Evolutionary conservation across 2,888 invertebrate species (phyloP).

Genomic region (Sturmia bella): DNA sequence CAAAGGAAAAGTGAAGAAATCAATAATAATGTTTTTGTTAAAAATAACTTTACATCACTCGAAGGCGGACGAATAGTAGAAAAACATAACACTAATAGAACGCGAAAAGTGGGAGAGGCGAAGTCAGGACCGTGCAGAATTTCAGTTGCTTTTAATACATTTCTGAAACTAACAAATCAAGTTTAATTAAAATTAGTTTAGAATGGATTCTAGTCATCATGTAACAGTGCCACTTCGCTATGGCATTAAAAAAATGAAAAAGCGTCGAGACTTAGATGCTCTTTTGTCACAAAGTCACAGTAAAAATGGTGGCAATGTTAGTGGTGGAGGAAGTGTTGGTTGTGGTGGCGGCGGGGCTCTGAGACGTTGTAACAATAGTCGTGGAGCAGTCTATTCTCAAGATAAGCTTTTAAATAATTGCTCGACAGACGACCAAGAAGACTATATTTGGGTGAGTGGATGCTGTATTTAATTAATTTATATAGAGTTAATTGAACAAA

Average conservation of each 20-base stretch:
- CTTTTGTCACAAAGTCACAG: slow-evolving; percentile 83
- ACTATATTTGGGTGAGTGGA: slow-evolving; percentile 81
- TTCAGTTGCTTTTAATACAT: slow-evolving; percentile 34
- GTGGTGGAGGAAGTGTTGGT: slow-evolving; percentile 41
- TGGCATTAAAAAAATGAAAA: slow-evolving; percentile 88
- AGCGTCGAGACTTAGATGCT: slow-evolving; percentile 89
- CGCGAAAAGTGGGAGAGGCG: slow-evolving; percentile 18
- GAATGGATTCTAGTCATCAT: slow-evolving; percentile 85
- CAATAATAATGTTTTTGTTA: slow-evolving; percentile 68
- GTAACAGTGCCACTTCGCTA: slow-evolving; percentile 85
- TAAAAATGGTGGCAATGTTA: slow-evolving; percentile 76
- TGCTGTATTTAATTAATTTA: background rate
- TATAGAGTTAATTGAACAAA: background rate
- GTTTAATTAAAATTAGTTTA: slow-evolving; percentile 55
- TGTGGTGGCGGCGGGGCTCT: slow-evolving; percentile 64
- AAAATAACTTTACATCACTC: slow-evolving; percentile 69
- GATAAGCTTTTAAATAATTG: slow-evolving; percentile 85
- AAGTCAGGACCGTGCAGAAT: slow-evolving; percentile 3
- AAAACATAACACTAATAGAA: slow-evolving; percentile 37
- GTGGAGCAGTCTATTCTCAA: slow-evolving; percentile 78
- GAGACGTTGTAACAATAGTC: slow-evolving; percentile 73
- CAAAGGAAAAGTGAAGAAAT: slow-evolving; percentile 53
- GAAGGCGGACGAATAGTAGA: slow-evolving; percentile 38
- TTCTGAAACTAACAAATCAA: slow-evolving; percentile 28
- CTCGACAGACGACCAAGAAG: slow-evolving; percentile 85